Conservation (phyloP, 2,888 invertebrate genomes). For the Diaphora mendica region DNA sequence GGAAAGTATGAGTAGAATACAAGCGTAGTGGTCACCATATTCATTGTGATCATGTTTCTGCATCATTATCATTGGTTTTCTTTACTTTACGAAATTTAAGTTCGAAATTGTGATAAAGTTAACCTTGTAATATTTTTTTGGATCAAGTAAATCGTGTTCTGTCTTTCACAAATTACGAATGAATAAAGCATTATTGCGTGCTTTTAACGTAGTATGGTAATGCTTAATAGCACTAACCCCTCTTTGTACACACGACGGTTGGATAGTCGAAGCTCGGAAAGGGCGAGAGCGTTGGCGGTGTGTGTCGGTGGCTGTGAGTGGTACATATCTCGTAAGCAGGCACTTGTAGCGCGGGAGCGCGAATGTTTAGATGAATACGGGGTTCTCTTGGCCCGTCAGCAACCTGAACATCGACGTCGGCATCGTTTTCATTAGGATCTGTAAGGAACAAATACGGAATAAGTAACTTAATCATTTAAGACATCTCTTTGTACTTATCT, state of each 20-base stretch:
- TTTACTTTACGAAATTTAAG: neutral
- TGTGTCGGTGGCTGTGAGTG: conserved; percentile 21
- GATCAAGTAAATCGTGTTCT: neutral
- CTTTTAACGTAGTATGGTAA: neutral
- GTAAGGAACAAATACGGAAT: conserved; percentile 46
- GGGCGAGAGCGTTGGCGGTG: neutral
- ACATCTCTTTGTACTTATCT: too few species aligned
- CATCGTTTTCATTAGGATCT: conserved; percentile 99
- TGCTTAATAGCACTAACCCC: neutral
- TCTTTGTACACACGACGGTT: neutral
- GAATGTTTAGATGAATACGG: conserved; percentile 95
- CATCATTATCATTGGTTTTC: neutral
- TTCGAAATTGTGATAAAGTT: too few species aligned
- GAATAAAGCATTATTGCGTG: neutral
- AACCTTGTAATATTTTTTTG: neutral
- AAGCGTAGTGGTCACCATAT: too few species aligned
- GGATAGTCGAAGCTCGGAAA: conserved; percentile 2
- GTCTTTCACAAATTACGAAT: neutral
- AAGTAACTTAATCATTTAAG: neutral
- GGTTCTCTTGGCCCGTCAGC: conserved; percentile 99
- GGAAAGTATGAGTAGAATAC: too few species aligned
- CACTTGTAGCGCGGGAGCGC: conserved; percentile 83
- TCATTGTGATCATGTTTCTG: too few species aligned
- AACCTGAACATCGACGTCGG: conserved; percentile 99
- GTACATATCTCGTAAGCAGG: conserved; percentile 77